Evolutionary conservation across 2,797 vertebrate species (phyloP).

Genomic region (Rousettus madagascariensis): DNA sequence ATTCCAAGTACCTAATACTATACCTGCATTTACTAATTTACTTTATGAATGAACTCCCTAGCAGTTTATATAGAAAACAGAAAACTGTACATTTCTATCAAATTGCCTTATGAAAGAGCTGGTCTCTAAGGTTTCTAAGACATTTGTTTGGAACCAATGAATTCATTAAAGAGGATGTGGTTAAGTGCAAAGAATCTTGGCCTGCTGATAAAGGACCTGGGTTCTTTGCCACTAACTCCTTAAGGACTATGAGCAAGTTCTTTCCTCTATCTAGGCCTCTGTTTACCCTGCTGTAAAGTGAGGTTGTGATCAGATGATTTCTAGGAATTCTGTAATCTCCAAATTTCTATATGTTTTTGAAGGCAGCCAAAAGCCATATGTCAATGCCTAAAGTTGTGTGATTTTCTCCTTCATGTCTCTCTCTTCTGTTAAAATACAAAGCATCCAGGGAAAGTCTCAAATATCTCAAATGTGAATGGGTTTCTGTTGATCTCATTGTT

Average conservation of each 20-base stretch:
- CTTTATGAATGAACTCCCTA: neutral
- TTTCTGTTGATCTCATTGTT: neutral
- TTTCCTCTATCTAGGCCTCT: neutral
- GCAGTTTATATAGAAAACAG: neutral
- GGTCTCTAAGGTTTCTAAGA: neutral
- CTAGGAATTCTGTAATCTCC: neutral
- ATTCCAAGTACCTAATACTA: neutral
- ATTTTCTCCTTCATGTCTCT: neutral
- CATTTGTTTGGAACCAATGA: neutral
- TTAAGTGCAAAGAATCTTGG: neutral
- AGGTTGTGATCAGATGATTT: neutral
- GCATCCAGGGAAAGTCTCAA: neutral
- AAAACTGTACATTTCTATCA: neutral
- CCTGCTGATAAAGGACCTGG: neutral
- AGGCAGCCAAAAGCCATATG: neutral
- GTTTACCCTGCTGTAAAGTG: neutral
- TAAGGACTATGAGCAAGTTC: neutral
- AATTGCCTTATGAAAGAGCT: neutral
- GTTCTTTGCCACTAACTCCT: neutral
- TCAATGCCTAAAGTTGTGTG: neutral
- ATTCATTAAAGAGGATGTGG: neutral
- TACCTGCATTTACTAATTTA: neutral
- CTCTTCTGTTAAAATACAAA: slow-evolving; percentile 1
- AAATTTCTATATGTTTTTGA: neutral
- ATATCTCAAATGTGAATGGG: neutral